phyloP scores from a whole-genome alignment of 2,888 invertebrate genomes.

The Ametastegia equiseti region DNA sequence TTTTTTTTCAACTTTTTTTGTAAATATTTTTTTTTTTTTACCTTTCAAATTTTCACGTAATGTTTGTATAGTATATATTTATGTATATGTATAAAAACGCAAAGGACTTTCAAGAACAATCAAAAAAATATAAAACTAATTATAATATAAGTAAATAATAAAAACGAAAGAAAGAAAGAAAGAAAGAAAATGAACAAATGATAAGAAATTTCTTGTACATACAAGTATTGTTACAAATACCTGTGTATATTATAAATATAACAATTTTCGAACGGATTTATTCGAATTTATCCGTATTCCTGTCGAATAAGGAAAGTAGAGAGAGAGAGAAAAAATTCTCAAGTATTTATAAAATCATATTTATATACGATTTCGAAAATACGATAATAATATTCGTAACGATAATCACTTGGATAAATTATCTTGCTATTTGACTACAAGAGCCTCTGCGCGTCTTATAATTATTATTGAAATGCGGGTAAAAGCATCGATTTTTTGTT shows the following conservation, averaged over 20 bases:
- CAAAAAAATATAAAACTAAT: conserved; percentile 35
- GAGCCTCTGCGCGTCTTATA: conserved; percentile 4
- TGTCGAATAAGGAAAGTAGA: no score
- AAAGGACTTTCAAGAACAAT: conserved; percentile 7
- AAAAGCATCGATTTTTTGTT: conserved; percentile 40
- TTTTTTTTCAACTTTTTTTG: neutral
- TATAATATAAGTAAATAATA: no score
- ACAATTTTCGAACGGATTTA: no score
- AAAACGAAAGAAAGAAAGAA: conserved; percentile 26
- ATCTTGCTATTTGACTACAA: neutral
- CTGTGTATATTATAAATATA: no score
- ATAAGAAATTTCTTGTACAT: neutral
- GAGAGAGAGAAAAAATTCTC: no score
- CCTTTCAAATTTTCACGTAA: neutral
- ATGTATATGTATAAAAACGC: neutral
- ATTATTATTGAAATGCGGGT: conserved; percentile 26
- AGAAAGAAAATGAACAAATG: conserved; percentile 26
- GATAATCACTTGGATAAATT: no score
- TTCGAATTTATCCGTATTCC: no score
- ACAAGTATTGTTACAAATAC: no score
- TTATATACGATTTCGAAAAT: neutral
- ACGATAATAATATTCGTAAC: no score
- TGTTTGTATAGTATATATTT: no score
- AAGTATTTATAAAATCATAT: neutral
- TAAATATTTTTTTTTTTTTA: neutral